Percentiles rank a stretch among this genome's conserved stretches.
These are phyloP conservation scores for Heloderma charlesbogerti DNA, from an alignment of 2,113 vertebrate species.

Conservation along the genomic window DNA sequence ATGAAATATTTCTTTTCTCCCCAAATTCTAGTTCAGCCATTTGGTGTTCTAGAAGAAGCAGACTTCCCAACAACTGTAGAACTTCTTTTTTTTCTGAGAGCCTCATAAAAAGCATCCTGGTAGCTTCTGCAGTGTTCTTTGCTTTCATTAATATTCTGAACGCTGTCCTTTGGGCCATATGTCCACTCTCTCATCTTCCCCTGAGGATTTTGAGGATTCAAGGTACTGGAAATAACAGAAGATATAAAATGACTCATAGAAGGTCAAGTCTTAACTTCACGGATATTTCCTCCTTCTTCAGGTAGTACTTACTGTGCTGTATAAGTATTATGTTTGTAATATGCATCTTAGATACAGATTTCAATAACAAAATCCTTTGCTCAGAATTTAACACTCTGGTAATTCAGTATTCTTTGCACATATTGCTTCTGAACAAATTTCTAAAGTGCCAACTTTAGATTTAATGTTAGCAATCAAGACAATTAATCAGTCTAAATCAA, in stretches of 20 bases:
- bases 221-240: background rate
- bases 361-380: background rate
- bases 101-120: background rate
- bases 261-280: background rate
- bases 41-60: background rate
- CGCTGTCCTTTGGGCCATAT: background rate
- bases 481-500: slow-evolving; percentile 38
- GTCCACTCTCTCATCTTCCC: background rate
- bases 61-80: background rate
- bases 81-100: background rate
- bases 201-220: background rate
- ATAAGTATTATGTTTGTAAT: background rate
- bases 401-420: slow-evolving; percentile 34
- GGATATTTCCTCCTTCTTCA: background rate
- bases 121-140: background rate
- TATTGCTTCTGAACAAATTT: slow-evolving; percentile 36
- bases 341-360: background rate
- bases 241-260: slow-evolving; percentile 1
- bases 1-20: background rate
- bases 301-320: background rate
- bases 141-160: slow-evolving; percentile 23
- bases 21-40: background rate
- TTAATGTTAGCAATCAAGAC: slow-evolving; percentile 43
- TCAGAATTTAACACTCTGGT: background rate
- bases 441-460: slow-evolving; percentile 42